Evolutionary conservation across 2,113 vertebrate species (phyloP).

Genomic region (Malurus cyaneus): DNA sequence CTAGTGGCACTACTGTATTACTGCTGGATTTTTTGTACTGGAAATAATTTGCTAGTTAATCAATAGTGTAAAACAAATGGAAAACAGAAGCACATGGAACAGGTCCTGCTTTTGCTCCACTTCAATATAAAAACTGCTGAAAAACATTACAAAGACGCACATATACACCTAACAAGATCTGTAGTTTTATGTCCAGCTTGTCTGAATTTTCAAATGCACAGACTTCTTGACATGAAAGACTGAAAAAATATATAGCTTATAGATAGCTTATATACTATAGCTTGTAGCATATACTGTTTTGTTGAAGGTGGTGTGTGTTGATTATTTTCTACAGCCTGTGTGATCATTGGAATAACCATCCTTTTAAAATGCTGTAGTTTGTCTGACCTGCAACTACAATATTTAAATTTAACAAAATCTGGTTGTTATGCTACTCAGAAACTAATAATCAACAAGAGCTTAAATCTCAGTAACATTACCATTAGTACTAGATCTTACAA

Average conservation of each 20-base stretch:
- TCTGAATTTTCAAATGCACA: background rate
- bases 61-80: background rate
- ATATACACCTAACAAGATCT: background rate
- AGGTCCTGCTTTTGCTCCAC: background rate
- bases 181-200: background rate
- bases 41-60: slow-evolving; percentile 8
- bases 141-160: background rate
- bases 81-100: background rate
- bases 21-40: background rate
- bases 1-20: background rate
- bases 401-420: background rate
- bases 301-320: no score
- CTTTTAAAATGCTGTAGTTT: background rate
- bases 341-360: background rate
- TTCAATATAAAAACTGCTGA: background rate
- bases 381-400: background rate
- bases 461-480: background rate
- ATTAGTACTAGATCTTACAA: background rate
- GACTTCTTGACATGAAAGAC: background rate
- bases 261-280: background rate
- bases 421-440: background rate
- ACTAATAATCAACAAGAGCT: background rate
- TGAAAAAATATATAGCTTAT: background rate
- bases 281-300: background rate
- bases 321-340: background rate